Conservation (phyloP, 1,140 invertebrate species). For the Proctacanthus coquilletti region DNA sequence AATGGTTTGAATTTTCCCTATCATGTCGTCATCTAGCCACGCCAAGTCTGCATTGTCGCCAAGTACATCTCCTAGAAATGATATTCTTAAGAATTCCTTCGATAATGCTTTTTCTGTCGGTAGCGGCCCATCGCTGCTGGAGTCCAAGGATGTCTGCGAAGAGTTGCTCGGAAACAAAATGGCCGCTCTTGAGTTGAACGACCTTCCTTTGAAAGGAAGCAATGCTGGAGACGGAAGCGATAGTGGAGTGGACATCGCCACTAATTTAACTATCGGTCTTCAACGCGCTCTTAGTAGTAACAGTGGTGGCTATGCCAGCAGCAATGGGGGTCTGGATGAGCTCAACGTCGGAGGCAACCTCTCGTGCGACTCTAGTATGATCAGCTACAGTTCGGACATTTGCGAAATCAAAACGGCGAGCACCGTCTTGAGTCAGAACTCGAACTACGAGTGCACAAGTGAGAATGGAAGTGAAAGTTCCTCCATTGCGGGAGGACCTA, state of each 20-base stretch:
- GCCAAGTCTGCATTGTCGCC: no score
- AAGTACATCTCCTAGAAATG: no score
- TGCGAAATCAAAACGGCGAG: conserved; percentile 33
- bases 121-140: neutral
- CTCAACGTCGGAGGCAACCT: conserved; percentile 30
- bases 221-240: conserved; percentile 49
- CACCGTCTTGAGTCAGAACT: conserved; percentile 21
- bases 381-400: conserved; percentile 54
- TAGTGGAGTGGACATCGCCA: conserved; percentile 57
- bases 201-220: conserved; percentile 8
- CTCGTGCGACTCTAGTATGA: conserved; percentile 58
- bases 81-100: no score
- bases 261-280: conserved; percentile 24
- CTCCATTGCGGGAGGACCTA: conserved; percentile 38
- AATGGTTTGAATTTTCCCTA: no score
- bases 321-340: conserved; percentile 35
- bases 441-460: conserved; percentile 39
- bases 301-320: conserved; percentile 45
- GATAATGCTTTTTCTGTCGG: no score
- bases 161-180: conserved; percentile 15
- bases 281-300: conserved; percentile 36
- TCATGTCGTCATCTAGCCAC: no score
- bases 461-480: conserved; percentile 62
- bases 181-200: conserved; percentile 17
- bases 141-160: conserved; percentile 5